These are phyloP conservation scores for Orcinus orca DNA, from an alignment of 2,113 vertebrate species.

Conservation along the genomic window DNA sequence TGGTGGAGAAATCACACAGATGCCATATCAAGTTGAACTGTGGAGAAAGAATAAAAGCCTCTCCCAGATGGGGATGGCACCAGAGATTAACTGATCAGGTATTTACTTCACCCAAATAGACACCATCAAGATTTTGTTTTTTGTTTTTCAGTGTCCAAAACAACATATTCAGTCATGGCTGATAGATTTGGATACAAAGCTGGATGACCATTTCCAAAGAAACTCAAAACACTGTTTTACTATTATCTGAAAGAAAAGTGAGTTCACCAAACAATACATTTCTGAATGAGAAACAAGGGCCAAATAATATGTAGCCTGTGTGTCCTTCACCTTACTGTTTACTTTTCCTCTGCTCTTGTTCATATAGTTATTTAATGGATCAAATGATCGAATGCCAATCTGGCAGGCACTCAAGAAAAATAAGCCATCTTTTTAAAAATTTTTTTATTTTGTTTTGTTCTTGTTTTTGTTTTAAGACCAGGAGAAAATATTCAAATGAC, in stretches of 20 bases:
- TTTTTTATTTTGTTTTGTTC: slow-evolving; percentile 44
- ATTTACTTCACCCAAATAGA: not conserved
- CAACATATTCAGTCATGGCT: slow-evolving; percentile 17
- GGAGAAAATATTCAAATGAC: slow-evolving; percentile 68
- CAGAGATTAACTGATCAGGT: not conserved
- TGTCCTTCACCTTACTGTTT: slow-evolving; percentile 68
- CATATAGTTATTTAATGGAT: slow-evolving; percentile 63
- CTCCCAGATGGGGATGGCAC: not conserved
- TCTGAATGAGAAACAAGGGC: slow-evolving; percentile 60
- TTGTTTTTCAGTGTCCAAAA: not conserved
- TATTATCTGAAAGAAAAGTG: slow-evolving; percentile 67
- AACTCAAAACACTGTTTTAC: slow-evolving; percentile 64
- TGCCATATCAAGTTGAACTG: not conserved
- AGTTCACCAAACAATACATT: slow-evolving; percentile 65
- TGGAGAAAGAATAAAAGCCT: not conserved
- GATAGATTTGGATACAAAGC: slow-evolving; percentile 52
- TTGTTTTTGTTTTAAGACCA: slow-evolving; percentile 68
- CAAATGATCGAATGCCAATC: slow-evolving; percentile 57
- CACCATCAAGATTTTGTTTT: not conserved
- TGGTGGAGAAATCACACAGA: not conserved
- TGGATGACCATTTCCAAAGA: slow-evolving; percentile 34
- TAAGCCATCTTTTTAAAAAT: not conserved
- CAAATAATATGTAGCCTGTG: slow-evolving; percentile 59
- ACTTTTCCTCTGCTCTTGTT: slow-evolving; percentile 60
- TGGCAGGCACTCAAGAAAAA: slow-evolving; percentile 67